Base-by-base conservation (phyloP, 2,888 invertebrate genomes). In the Drosophila mayaguana region DNA sequence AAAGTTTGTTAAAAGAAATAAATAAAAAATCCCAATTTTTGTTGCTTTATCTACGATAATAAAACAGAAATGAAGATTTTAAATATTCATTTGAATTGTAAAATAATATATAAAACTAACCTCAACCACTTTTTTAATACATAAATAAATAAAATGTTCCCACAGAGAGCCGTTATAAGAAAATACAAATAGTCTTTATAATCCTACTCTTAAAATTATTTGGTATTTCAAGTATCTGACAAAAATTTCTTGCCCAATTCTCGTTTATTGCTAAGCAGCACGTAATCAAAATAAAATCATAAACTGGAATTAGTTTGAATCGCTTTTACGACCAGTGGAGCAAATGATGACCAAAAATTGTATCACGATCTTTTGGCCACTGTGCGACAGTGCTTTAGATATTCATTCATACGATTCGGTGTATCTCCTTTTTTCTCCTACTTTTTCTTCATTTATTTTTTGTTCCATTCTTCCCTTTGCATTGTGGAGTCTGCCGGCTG, bases 401-500 rank as follows among this genome's bases (percentile, higher is more conserved):
- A 78, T 81, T 81, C 78, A 80, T 80, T 80, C 78, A 78, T 72
- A 68, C 72, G 65, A 38, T 50, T 51, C 50, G 6, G n/a, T 11
- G 28, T 36, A 40, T 67, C 32, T 36, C 43, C 66, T 1, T 28
- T 55, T 25, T 54, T 38, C 11, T 22, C 20, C 20, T n/a, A 6
- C 18, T 69, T 36, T 36, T 36, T 32, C 1, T 1, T 32, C 20
- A 43, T 36, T 4, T 16, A 16, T 22, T 46, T 63, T 14, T 38
- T n/a, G 69, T 71, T 55, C 61, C 28, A 51, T 54, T 54, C 54
- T 25, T 22, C 53, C 22, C 22, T 36, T 36, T 64, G 72, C 78
- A 62, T 75, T 71, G 68, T 62, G 54, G 70, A 73, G 70, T 62
- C 78, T 69, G 80, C 42, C 57, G 68, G 72, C 53, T 84, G 88